Base-by-base conservation (phyloP, 2,888 invertebrate species). In the Notodonta ziczac region DNA sequence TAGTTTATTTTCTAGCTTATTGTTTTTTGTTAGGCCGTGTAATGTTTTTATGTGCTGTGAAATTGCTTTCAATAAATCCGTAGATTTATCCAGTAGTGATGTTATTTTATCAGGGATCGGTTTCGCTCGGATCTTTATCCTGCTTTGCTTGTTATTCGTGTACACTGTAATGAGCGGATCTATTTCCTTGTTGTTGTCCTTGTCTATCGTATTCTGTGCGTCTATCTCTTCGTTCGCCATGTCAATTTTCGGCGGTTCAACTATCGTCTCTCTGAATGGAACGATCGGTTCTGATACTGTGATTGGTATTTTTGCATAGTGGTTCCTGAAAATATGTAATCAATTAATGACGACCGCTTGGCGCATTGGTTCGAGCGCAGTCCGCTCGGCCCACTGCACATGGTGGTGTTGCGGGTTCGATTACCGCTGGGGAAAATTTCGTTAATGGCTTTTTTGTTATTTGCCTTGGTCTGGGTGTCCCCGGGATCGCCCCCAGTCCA, bases 231-330 rank as follows among this genome's bases (percentile, higher is more conserved):
- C 98, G 83, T 97, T 97, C 0, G 97, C 96, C 97, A 97, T 97
- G 83, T 97, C 98, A 4, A 96, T 88, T 79, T 95, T 97, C 0
- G 97, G 97, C 16, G 96, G 96, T 14, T 95, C 95, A 0, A 98
- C 95, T 59, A 99, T 95, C 0, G 99, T 99, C 90, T 99, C 99
- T 72, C 98, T 95, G 81, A 99, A 98, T 7, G 99, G 97, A 1
- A 99, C 99, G 76, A 99, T 99, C 0, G 99, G 99, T 80, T 97
- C 96, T 0, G 99, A 99, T 0, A 98, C 98, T 68, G 96, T 96
- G n/a, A 99, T 94, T 57, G 97, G 96, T 64, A 98, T 95, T 85
- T 97, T 97, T 0, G 97, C 98, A 89, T 98, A 98, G 70, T 96
- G 95, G 63, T 93, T 94, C 74, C 94, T 94, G 80, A 54, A 85